A percentile compares a stretch with the other conserved stretches of the same genome.
These are phyloP conservation scores for Leucoma salicis DNA, from an alignment of 2,888 invertebrate genomes.

Conservation along the genomic window DNA sequence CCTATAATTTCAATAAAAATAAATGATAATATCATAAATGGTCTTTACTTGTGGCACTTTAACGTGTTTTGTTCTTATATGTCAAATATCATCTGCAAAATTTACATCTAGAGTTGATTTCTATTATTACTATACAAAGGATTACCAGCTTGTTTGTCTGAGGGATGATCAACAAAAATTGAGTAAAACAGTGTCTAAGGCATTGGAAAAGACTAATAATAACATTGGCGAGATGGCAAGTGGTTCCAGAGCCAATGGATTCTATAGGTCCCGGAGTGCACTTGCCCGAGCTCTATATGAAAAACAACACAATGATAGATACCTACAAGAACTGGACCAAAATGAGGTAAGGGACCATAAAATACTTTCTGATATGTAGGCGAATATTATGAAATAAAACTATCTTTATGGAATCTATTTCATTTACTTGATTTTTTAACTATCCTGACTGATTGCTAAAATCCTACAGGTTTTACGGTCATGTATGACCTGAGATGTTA, in stretches of 20 bases:
- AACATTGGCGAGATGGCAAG: constrained; percentile 52
- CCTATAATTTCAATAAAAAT: not conserved
- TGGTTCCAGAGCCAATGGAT: constrained; percentile 58
- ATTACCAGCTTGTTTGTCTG: constrained; percentile 45
- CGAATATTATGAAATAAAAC: too few relatives aligned
- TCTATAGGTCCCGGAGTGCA: constrained; percentile 86
- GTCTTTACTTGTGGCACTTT: constrained; percentile 28
- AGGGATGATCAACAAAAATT: constrained; percentile 38
- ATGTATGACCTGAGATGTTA: too few relatives aligned
- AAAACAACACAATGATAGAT: constrained; percentile 87
- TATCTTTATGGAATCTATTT: too few relatives aligned
- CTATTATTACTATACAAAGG: constrained; percentile 58
- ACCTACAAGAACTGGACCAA: constrained; percentile 85
- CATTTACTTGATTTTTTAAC: too few relatives aligned
- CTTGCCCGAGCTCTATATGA: constrained; percentile 88
- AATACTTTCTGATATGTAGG: too few relatives aligned
- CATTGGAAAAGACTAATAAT: constrained; percentile 28
- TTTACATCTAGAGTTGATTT: constrained; percentile 42
- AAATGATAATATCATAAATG: constrained; percentile 40
- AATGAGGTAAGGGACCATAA: constrained; percentile 87
- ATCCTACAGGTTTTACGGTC: too few relatives aligned
- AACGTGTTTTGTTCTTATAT: constrained; percentile 32
- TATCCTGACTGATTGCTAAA: too few relatives aligned
- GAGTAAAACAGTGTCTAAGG: constrained; percentile 27
- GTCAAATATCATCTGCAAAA: constrained; percentile 28